Base-by-base conservation (phyloP, 2,113 vertebrate genomes). In the Thamnophis sirtalis region DNA sequence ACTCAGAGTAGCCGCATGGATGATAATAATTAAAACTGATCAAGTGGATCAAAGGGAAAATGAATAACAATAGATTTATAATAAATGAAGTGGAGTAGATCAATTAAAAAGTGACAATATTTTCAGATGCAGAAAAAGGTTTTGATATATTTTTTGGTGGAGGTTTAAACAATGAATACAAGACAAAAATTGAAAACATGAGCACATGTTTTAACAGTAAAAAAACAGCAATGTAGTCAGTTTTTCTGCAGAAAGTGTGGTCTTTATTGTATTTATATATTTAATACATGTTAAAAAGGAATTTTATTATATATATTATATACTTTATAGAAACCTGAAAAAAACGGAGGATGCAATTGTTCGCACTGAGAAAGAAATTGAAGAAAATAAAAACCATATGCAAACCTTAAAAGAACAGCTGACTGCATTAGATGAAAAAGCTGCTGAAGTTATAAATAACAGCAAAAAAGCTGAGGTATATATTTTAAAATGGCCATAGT, bases 391-490 rank as follows among this genome's bases (percentile, higher is more conserved):
- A 90, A 98, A 98, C 92, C 95, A 96, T 11, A 96, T 98, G 58
- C 95, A 95, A 33, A 96, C 98, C n/a, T 92, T 99, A 91, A 97
- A 96, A 28, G 97, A 97, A 89, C 97, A 98, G 26, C 95, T 99
- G 91, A 98, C 97, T 94, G 92, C 87, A 1, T 97, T 99, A n/a
- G 99, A 99, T 89, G 98, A 98, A 0, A 97, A 98, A 96, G 99
- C 98, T 0, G 92, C 97, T 0, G 97, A 97, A 89, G 97, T 99
- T 89, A 96, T 99, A 95, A 98, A 98, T 17, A 96, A 97, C 26
- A 98, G 98, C 96, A 98, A 94, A 90, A 94, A 98, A 94, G 98
- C 98, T 9, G 98, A 99, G 97, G 99, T 98, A 90, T 89, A 94
- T n/a, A 22, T 43, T 9, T 49, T 53, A 9, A 54, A 73, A 84